phyloP scores from a whole-genome alignment of 2,797 vertebrate species.

The Gambelia wislizenii region DNA sequence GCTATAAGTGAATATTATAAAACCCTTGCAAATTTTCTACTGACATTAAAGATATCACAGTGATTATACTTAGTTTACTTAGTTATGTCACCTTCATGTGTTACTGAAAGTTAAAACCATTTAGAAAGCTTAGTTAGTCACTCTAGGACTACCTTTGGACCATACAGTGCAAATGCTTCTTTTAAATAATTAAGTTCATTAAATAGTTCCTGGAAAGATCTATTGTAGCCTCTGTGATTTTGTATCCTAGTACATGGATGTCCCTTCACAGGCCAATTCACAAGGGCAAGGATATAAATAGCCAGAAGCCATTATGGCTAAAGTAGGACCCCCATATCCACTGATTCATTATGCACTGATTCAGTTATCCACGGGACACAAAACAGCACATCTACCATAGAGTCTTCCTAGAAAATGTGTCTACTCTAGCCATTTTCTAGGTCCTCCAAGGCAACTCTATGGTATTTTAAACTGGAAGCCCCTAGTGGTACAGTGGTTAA shows the following conservation, averaged over 20 bases:
- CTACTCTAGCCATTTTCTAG: too few species aligned
- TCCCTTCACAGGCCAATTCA: neutral
- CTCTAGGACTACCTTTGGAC: too few species aligned
- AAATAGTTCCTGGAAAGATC: neutral
- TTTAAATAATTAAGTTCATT: neutral
- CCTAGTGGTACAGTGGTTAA: too few species aligned
- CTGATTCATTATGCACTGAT: too few species aligned
- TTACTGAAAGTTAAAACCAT: neutral
- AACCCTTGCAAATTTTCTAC: neutral
- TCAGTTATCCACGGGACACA: too few species aligned
- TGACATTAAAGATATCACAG: neutral
- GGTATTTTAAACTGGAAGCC: too few species aligned
- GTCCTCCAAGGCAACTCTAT: too few species aligned
- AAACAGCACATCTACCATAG: too few species aligned
- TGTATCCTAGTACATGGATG: neutral
- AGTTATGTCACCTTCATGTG: neutral
- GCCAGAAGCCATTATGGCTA: neutral
- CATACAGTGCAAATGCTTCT: neutral
- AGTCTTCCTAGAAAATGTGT: too few species aligned
- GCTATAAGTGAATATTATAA: neutral
- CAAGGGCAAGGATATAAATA: neutral
- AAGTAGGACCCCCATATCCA: too few species aligned
- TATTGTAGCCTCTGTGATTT: neutral
- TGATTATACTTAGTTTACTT: neutral
- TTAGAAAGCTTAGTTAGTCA: too few species aligned